Percentiles rank a stretch among this genome's conserved stretches.
Evolutionary conservation across 2,797 vertebrate species (phyloP).

Genomic region (Lutjanus campechanus): DNA sequence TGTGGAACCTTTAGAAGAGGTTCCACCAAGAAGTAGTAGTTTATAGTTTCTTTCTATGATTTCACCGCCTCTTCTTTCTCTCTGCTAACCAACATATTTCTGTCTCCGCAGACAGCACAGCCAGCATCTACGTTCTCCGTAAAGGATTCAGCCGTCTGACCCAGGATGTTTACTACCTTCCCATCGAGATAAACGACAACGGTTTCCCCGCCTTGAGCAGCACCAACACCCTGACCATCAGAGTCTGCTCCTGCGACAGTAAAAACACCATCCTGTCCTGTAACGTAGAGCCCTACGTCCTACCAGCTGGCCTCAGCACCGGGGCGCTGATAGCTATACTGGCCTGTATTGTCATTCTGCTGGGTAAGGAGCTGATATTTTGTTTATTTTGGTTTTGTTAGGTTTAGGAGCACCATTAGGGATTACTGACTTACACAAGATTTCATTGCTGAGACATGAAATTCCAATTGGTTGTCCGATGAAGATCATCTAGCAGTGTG

Average conservation of each 20-base stretch:
- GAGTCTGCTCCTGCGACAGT: slow-evolving; percentile 94
- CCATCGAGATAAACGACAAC: slow-evolving; percentile 94
- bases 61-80: not conserved
- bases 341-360: slow-evolving; percentile 95
- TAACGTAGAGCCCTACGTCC: slow-evolving; percentile 91
- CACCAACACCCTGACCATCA: slow-evolving; percentile 94
- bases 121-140: slow-evolving; percentile 90
- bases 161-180: slow-evolving; percentile 93
- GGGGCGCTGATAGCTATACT: slow-evolving; percentile 96
- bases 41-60: not conserved
- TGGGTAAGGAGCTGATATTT: slow-evolving; percentile 85
- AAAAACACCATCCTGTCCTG: slow-evolving; percentile 91
- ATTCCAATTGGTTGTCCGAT: not conserved
- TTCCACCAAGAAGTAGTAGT: too few species aligned
- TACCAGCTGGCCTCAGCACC: slow-evolving; percentile 94
- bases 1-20: too few species aligned
- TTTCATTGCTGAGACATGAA: not conserved
- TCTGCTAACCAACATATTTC: not conserved
- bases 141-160: slow-evolving; percentile 92
- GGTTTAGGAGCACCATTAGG: not conserved
- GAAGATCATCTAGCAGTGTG: not conserved
- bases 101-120: slow-evolving; percentile 90
- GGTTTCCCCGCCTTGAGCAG: slow-evolving; percentile 92
- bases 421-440: not conserved
- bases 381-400: not conserved